phyloP scores from a whole-genome alignment of 2,888 invertebrate species.

The Eucera pruinosa region DNA sequence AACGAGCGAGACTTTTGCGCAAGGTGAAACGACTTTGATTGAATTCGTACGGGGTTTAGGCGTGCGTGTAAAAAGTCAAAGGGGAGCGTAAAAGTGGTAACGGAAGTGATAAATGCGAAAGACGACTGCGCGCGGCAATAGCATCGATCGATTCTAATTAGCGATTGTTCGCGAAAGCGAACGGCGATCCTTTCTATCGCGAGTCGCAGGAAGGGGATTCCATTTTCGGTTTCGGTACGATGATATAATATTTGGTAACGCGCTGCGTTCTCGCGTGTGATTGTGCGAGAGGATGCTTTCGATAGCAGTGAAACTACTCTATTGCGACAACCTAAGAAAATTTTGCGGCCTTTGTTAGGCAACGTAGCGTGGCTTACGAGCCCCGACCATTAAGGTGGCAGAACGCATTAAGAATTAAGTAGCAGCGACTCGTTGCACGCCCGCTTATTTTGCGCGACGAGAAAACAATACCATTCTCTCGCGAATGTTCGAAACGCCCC shows the following conservation, averaged over 20 bases:
- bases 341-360: constrained; percentile 71
- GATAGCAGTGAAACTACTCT: constrained; percentile 72
- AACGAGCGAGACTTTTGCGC: too few relatives aligned
- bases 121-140: too few relatives aligned
- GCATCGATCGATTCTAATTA: constrained; percentile 15
- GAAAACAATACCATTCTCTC: neutral
- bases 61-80: too few relatives aligned
- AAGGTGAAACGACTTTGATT: too few relatives aligned
- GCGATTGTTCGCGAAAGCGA: constrained; percentile 40
- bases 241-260: constrained; percentile 72
- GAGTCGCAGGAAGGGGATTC: neutral
- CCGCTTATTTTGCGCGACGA: neutral
- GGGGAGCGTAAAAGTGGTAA: too few relatives aligned
- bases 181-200: constrained; percentile 32
- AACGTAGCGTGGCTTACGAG: constrained; percentile 56
- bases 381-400: constrained; percentile 31
- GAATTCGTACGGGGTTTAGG: too few relatives aligned
- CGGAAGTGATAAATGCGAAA: too few relatives aligned
- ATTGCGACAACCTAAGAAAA: constrained; percentile 78
- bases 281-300: constrained; percentile 73
- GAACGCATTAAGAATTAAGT: constrained; percentile 64
- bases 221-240: constrained; percentile 41
- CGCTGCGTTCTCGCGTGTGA: constrained; percentile 55
- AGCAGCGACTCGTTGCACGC: neutral
- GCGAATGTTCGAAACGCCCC: neutral